Evolutionary conservation across 2,113 vertebrate genomes (phyloP).

Genomic region (Perca schrenkii): DNA sequence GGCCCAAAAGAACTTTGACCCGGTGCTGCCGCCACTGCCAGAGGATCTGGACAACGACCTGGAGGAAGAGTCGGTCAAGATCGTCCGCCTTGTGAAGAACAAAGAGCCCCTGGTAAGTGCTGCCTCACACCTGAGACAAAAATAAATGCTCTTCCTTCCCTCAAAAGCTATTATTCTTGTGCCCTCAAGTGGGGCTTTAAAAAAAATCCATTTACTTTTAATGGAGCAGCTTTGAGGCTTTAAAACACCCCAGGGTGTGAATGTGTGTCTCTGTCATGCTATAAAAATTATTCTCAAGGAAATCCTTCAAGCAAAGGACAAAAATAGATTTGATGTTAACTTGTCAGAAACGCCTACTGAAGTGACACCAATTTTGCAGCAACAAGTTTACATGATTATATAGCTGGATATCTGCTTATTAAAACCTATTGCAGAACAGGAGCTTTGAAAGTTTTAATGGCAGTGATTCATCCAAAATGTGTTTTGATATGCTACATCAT

Average conservation of each 20-base stretch:
- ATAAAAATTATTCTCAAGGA: background rate
- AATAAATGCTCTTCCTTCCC: background rate
- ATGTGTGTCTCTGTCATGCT: slow-evolving; percentile 4
- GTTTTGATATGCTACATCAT: background rate
- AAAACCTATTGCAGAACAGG: too few relatives aligned
- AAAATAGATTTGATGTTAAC: slow-evolving; percentile 22
- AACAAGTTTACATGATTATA: background rate
- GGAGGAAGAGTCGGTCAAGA: slow-evolving; percentile 96
- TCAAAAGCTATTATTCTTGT: background rate
- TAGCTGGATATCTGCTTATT: background rate
- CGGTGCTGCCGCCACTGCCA: slow-evolving; percentile 91
- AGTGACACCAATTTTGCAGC: background rate
- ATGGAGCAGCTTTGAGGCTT: slow-evolving; percentile 28
- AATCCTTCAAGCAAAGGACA: slow-evolving; percentile 13
- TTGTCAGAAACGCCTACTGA: background rate
- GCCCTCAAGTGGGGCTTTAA: slow-evolving; percentile 4
- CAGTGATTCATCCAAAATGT: background rate
- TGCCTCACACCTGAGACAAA: background rate
- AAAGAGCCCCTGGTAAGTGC: slow-evolving; percentile 93
- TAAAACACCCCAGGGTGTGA: background rate
- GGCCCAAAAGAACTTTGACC: slow-evolving; percentile 96
- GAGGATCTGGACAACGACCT: slow-evolving; percentile 91
- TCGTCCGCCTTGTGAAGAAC: slow-evolving; percentile 95
- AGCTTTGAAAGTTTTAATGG: too few relatives aligned
- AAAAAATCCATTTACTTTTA: slow-evolving; percentile 11